phyloP scores from a whole-genome alignment of 2,113 vertebrate genomes.

The Columba livia region DNA sequence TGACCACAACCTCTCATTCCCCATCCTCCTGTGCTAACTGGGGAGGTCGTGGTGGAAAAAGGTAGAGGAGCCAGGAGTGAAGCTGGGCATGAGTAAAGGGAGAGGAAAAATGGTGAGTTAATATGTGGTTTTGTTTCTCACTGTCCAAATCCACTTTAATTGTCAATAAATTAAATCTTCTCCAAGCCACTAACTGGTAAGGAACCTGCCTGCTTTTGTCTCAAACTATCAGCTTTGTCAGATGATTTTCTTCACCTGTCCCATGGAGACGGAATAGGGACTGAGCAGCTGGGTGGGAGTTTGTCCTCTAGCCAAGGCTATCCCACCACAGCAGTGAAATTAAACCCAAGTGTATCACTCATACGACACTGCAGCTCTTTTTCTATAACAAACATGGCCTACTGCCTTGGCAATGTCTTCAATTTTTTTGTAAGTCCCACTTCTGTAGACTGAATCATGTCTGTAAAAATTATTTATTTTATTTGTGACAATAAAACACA shows the following conservation, averaged over 20 bases:
- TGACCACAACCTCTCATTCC: not conserved
- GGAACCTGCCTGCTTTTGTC: not conserved
- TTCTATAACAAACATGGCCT: not conserved
- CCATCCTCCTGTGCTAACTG: not conserved
- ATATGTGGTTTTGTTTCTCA: not conserved
- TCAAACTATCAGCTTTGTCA: not conserved
- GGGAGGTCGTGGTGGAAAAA: fast-evolving
- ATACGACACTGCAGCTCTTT: not conserved
- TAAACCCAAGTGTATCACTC: fast-evolving
- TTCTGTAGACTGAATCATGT: not conserved
- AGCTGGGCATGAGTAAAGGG: fast-evolving
- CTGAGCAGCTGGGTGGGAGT: not conserved
- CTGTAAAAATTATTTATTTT: not conserved
- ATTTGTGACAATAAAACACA: not conserved
- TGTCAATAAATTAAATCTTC: not conserved
- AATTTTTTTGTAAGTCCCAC: not conserved
- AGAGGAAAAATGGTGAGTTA: not conserved
- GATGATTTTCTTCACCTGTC: not conserved
- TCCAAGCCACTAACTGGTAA: not conserved
- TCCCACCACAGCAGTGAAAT: not conserved
- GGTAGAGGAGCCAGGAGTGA: not conserved
- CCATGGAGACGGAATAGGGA: not conserved
- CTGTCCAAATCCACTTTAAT: not conserved
- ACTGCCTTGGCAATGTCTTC: not conserved
- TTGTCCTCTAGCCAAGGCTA: not conserved